A percentile compares a stretch with the other conserved stretches of the same genome.
Conservation (phyloP, 2,888 invertebrate genomes). For the Nymphalis urticae region DNA sequence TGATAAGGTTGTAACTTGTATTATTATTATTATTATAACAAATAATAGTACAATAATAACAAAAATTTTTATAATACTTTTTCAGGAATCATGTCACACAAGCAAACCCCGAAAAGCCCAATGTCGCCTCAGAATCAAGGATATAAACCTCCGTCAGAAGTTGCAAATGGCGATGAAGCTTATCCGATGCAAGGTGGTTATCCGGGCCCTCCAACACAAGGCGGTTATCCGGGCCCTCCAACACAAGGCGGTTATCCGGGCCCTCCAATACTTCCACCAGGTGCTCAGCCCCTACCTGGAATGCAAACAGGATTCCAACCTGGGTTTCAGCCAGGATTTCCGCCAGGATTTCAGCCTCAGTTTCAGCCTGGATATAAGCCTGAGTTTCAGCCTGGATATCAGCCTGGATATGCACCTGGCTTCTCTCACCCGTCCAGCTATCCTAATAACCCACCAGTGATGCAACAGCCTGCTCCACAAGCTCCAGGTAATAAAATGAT, state of each 20-base stretch:
- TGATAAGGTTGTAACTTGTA: too few species aligned
- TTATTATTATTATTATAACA: too few species aligned
- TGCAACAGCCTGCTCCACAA: conserved; percentile 63
- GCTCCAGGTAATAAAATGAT: conserved; percentile 51
- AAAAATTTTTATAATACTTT: background rate
- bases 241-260: conserved; percentile 64
- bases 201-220: conserved; percentile 50
- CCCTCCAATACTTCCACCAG: conserved; percentile 57
- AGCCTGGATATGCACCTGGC: conserved; percentile 44
- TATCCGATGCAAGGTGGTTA: conserved; percentile 51
- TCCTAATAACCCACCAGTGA: conserved; percentile 49
- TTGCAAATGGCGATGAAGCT: conserved; percentile 52
- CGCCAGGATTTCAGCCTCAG: conserved; percentile 46
- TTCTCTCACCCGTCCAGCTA: too few species aligned
- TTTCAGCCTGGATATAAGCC: conserved; percentile 57
- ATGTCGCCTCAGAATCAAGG: conserved; percentile 73
- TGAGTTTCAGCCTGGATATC: conserved; percentile 51
- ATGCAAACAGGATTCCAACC: conserved; percentile 70
- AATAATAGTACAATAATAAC: background rate
- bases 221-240: conserved; percentile 59
- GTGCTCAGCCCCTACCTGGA: conserved; percentile 65
- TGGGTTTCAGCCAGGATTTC: conserved; percentile 62
- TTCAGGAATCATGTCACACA: conserved; percentile 69
- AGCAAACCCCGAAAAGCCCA: conserved; percentile 68
- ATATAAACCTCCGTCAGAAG: conserved; percentile 66